Percentiles rank a stretch among this genome's conserved stretches.
Conservation (phyloP, 2,113 vertebrate species). For the Oryctolagus cuniculus region DNA sequence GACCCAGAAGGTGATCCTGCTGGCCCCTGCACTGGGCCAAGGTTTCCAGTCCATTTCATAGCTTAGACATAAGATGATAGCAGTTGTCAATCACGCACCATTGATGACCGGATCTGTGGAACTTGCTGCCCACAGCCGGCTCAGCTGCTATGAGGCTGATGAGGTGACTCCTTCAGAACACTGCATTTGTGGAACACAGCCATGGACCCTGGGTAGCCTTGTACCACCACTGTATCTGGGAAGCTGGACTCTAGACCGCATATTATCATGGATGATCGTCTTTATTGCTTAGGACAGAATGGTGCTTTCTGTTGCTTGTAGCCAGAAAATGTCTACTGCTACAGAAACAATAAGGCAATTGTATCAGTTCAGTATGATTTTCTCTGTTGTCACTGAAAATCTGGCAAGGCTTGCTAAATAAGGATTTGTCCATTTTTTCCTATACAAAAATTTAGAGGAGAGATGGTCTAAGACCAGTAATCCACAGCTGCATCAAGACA, state of each 20-base stretch:
- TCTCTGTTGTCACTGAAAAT: not conserved
- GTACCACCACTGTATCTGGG: rapidly evolving
- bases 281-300: not conserved
- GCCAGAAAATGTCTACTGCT: not conserved
- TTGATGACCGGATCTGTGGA: not conserved
- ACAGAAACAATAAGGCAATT: not conserved
- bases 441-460: not conserved
- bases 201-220: rapidly evolving
- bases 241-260: not conserved
- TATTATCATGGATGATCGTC: not conserved
- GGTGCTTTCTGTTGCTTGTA: not conserved
- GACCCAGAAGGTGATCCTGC: not conserved
- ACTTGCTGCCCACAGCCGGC: not conserved
- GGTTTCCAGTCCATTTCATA: not conserved
- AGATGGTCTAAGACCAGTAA: rapidly evolving
- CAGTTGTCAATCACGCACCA: not conserved
- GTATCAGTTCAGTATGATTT: not conserved
- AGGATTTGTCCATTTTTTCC: not conserved
- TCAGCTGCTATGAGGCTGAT: no score
- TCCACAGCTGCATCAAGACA: rapidly evolving
- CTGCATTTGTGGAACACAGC: not conserved
- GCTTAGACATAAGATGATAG: not conserved
- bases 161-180: no score
- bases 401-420: not conserved
- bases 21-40: rapidly evolving